These are phyloP conservation scores for Lottia gigantea DNA, from an alignment of 2,888 invertebrate species.

Conservation along the genomic window DNA sequence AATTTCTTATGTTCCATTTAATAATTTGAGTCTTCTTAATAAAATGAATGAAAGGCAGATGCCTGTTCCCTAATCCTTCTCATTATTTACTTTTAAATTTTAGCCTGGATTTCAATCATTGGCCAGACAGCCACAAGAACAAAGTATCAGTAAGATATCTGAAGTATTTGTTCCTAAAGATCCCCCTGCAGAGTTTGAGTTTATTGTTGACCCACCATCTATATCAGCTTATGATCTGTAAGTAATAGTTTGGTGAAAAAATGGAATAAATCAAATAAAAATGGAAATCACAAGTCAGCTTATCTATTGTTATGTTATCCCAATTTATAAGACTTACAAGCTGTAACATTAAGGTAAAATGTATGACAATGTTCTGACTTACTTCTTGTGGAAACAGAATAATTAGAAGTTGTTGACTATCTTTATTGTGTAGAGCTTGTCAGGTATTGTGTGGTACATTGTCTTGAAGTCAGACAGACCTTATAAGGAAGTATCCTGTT, in stretches of 20 bases:
- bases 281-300: too few species aligned
- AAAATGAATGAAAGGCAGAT: background rate
- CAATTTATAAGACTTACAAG: too few species aligned
- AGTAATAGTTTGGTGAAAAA: conserved; percentile 58
- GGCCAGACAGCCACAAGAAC: conserved; percentile 32
- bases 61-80: background rate
- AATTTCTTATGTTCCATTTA: background rate
- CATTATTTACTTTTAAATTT: background rate
- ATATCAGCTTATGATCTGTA: conserved; percentile 96
- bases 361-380: too few species aligned
- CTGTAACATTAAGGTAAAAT: too few species aligned
- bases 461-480: too few species aligned
- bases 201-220: conserved; percentile 91
- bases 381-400: too few species aligned
- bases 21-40: background rate
- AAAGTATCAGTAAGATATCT: conserved; percentile 49
- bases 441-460: too few species aligned
- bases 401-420: too few species aligned
- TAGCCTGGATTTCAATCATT: conserved; percentile 15
- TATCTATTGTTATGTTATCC: too few species aligned
- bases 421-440: too few species aligned
- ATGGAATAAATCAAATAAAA: too few species aligned
- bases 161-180: conserved; percentile 67
- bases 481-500: too few species aligned
- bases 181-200: conserved; percentile 69